Percentiles rank a stretch among this genome's conserved stretches.
phyloP scores from a whole-genome alignment of 2,113 vertebrate species.

The Embiotoca jacksoni region DNA sequence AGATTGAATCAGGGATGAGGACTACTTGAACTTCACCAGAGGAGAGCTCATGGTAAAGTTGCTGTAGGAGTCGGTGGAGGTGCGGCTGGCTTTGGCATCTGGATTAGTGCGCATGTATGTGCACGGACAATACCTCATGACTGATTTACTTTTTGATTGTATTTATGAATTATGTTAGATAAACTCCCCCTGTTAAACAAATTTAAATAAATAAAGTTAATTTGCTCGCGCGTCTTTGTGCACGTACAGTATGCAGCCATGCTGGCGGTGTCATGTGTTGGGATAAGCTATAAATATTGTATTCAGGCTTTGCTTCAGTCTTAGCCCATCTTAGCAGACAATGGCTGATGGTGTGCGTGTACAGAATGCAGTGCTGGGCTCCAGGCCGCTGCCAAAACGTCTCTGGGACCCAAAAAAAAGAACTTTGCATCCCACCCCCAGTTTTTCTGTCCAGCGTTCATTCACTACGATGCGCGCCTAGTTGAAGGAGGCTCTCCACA shows the following conservation, averaged over 20 bases:
- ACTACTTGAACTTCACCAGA: conserved; percentile 68
- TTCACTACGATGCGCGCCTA: conserved; percentile 85
- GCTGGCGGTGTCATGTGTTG: conserved; percentile 74
- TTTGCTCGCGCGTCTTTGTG: neutral
- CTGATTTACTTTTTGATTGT: neutral
- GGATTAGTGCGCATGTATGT: conserved; percentile 41
- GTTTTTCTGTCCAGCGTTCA: conserved; percentile 71
- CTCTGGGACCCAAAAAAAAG: conserved; percentile 72
- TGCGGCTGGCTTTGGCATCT: conserved; percentile 8
- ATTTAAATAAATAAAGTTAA: neutral
- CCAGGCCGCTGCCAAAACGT: conserved; percentile 80
- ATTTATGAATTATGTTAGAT: neutral
- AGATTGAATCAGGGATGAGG: conserved; percentile 74
- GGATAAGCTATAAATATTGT: conserved; percentile 67
- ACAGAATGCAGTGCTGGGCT: conserved; percentile 78
- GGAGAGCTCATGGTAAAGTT: conserved; percentile 53
- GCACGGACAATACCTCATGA: neutral
- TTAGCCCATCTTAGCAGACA: conserved; percentile 70
- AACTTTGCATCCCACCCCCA: conserved; percentile 81
- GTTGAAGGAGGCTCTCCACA: conserved; percentile 77
- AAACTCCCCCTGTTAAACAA: neutral
- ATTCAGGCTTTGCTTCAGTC: conserved; percentile 65
- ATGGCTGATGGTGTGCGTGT: conserved; percentile 82
- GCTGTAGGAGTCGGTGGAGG: conserved; percentile 9
- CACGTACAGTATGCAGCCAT: conserved; percentile 20